These are phyloP conservation scores for Tupaia chinensis DNA, from an alignment of 2,113 vertebrate genomes.

Conservation along the genomic window DNA sequence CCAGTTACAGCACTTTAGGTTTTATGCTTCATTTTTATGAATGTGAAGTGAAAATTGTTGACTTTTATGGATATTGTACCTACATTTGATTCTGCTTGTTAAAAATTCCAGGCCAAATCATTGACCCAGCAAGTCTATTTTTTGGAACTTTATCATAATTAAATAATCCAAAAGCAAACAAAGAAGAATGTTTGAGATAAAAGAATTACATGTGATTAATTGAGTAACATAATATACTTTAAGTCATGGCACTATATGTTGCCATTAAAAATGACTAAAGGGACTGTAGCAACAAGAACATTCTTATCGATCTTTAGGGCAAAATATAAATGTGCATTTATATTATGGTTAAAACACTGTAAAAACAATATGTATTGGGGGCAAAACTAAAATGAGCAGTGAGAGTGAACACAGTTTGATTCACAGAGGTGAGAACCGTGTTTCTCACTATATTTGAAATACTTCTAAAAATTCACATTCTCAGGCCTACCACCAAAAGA, in stretches of 20 bases:
- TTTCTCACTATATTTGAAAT: background rate
- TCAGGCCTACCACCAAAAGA: background rate
- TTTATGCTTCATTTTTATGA: slow-evolving; percentile 59
- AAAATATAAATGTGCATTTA: background rate
- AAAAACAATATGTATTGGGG: background rate
- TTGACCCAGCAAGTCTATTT: slow-evolving; percentile 51
- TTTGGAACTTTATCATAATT: background rate
- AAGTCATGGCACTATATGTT: slow-evolving; percentile 45
- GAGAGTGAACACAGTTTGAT: slow-evolving; percentile 24
- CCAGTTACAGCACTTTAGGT: background rate
- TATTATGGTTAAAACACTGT: background rate
- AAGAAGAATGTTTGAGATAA: background rate
- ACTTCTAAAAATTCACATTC: background rate
- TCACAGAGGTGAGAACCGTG: slow-evolving; percentile 2
- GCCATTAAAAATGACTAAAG: slow-evolving; percentile 52
- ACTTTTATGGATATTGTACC: slow-evolving; percentile 26
- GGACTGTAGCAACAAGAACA: background rate
- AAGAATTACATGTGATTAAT: slow-evolving; percentile 53
- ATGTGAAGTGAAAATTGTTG: slow-evolving; percentile 50
- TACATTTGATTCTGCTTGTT: slow-evolving; percentile 49
- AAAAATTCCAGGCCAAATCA: slow-evolving; percentile 23
- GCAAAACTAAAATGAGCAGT: background rate
- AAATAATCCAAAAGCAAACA: slow-evolving; percentile 35
- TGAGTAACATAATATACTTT: background rate
- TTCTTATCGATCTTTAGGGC: slow-evolving; percentile 34